A percentile compares a stretch with the other conserved stretches of the same genome.
Evolutionary conservation across 2,113 vertebrate genomes (phyloP).

Genomic region (Chionis minor): DNA sequence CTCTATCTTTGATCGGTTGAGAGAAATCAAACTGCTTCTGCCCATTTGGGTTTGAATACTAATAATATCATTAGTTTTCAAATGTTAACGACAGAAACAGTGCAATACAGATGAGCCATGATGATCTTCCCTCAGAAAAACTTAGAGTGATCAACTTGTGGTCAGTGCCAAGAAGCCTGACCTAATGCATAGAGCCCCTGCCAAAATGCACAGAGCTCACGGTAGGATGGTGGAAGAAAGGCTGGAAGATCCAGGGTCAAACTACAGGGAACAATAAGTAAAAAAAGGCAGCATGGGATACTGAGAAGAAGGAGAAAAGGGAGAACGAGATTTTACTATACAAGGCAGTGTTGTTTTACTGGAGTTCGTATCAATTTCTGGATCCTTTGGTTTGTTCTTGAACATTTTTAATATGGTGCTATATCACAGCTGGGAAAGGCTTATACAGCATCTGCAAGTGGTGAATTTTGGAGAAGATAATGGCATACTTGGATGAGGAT

Average conservation of each 20-base stretch:
- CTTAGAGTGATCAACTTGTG: not conserved
- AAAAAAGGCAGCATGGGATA: not conserved
- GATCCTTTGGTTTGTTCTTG: not conserved
- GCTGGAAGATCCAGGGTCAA: not conserved
- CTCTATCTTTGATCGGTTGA: not conserved
- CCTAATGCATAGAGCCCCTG: not conserved
- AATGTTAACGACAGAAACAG: not conserved
- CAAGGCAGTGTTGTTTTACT: not conserved
- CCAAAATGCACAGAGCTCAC: not conserved
- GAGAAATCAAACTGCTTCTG: not conserved
- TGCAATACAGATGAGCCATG: not conserved
- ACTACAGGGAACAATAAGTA: not conserved
- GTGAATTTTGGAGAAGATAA: not conserved
- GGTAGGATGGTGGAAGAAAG: rapidly evolving
- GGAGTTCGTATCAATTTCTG: not conserved
- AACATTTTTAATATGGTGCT: not conserved
- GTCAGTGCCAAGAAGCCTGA: not conserved
- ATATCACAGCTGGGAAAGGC: not conserved
- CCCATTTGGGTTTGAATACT: not conserved
- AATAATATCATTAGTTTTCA: not conserved
- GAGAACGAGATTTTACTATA: not conserved
- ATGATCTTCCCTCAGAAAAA: not conserved
- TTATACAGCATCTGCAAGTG: not conserved
- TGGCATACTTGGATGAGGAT: not conserved
- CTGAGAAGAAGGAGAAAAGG: not conserved